These are phyloP conservation scores for Struthidea cinerea DNA, from an alignment of 2,113 vertebrate genomes.

Conservation along the genomic window DNA sequence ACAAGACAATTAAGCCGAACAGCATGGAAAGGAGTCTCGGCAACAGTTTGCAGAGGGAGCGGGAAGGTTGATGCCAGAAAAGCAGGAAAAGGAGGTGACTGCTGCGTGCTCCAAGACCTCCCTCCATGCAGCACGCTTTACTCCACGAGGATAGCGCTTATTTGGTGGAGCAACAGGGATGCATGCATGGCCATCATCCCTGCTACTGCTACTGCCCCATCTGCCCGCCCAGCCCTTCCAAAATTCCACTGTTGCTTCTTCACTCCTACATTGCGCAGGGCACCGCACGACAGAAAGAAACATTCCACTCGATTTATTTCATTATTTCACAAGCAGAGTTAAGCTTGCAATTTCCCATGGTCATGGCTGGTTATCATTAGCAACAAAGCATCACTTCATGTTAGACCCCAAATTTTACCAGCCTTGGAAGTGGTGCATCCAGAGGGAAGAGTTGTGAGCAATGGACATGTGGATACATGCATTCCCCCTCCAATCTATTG, in stretches of 20 bases:
- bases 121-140: not conserved
- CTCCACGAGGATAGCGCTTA: rapidly evolving
- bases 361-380: not conserved
- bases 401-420: not conserved
- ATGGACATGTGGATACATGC: not conserved
- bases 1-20: constrained; percentile 78
- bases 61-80: constrained; percentile 32
- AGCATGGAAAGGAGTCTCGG: constrained; percentile 68
- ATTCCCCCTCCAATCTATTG: not conserved
- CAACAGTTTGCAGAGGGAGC: constrained; percentile 66
- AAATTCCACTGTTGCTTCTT: not conserved
- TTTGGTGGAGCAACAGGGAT: not conserved
- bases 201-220: not conserved
- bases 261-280: not conserved
- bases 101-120: not conserved
- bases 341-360: not conserved
- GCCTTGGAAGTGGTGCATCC: not conserved
- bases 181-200: not conserved
- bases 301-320: constrained; percentile 9
- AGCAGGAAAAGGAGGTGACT: not conserved
- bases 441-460: not conserved
- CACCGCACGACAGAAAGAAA: not conserved
- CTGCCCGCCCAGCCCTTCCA: not conserved
- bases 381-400: not conserved
- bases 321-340: not conserved